These are phyloP conservation scores for Apistogramma diplotaenia DNA, from an alignment of 2,113 vertebrate genomes.

Conservation along the genomic window DNA sequence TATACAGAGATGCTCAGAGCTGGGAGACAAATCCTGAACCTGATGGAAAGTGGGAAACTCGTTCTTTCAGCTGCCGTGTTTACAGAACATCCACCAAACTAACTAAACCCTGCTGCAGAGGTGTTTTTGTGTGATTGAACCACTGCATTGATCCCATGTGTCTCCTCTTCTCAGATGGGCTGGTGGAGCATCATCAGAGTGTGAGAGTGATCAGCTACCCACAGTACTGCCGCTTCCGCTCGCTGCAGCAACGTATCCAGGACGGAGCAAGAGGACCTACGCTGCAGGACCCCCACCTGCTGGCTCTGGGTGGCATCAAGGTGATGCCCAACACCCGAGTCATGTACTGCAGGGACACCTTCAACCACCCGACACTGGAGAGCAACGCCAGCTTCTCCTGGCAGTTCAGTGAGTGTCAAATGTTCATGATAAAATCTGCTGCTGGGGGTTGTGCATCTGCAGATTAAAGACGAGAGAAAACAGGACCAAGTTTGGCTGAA, in stretches of 20 bases:
- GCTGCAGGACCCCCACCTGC: constrained; percentile 71
- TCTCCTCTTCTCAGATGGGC: constrained; percentile 14
- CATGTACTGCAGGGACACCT: constrained; percentile 81
- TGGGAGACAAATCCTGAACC: neutral
- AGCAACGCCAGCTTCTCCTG: constrained; percentile 71
- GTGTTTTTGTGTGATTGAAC: no score
- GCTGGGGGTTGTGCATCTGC: no score
- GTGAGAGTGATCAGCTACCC: constrained; percentile 80
- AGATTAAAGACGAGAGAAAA: neutral
- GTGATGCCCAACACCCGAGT: constrained; percentile 62
- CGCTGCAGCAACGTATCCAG: constrained; percentile 76
- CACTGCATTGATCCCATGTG: neutral
- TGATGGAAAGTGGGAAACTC: neutral
- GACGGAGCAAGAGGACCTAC: constrained; percentile 5
- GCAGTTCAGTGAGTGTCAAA: constrained; percentile 73
- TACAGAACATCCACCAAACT: neutral
- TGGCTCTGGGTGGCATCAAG: constrained; percentile 77
- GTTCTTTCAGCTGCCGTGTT: no score
- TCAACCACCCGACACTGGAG: constrained; percentile 79
- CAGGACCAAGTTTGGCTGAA: neutral
- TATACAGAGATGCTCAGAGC: neutral
- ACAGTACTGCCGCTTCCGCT: constrained; percentile 82
- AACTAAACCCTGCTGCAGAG: no score
- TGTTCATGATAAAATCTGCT: neutral
- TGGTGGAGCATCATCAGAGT: neutral